Evolutionary conservation across 2,888 invertebrate genomes (phyloP).

Genomic region (Formica aserva): DNA sequence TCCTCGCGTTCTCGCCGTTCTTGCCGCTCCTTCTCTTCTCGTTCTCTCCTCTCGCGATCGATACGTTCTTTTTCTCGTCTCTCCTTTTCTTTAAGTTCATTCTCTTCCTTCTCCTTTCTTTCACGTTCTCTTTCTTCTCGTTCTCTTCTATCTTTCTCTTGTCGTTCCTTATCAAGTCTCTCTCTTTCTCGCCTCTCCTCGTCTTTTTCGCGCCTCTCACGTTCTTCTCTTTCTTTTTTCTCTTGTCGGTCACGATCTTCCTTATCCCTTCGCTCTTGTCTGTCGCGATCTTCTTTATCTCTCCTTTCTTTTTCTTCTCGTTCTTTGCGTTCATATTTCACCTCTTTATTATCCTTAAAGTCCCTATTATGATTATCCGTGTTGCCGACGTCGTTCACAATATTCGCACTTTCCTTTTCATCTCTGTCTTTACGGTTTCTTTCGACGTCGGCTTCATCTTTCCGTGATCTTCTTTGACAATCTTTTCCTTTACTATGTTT

Average conservation of each 20-base stretch:
- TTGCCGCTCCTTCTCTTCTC: constrained; percentile 78
- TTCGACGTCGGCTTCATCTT: constrained; percentile 78
- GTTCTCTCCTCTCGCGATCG: constrained; percentile 78
- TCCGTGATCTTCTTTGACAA: constrained; percentile 80
- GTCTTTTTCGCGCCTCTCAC: constrained; percentile 80
- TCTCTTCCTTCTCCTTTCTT: constrained; percentile 81
- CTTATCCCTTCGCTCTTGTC: constrained; percentile 77
- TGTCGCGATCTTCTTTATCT: constrained; percentile 79
- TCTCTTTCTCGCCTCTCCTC: constrained; percentile 82
- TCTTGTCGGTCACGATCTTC: constrained; percentile 79
- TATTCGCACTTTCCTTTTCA: constrained; percentile 69
- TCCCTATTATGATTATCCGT: constrained; percentile 72
- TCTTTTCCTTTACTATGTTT: constrained; percentile 84
- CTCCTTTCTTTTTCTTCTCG: constrained; percentile 77
- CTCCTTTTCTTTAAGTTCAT: constrained; percentile 81
- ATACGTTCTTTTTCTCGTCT: constrained; percentile 81
- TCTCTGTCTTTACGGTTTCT: constrained; percentile 79
- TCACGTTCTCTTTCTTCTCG: constrained; percentile 81
- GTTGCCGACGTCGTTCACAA: constrained; percentile 66
- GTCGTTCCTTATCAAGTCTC: constrained; percentile 81
- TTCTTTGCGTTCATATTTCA: constrained; percentile 79
- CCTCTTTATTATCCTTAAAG: constrained; percentile 75
- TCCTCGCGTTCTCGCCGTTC: constrained; percentile 78
- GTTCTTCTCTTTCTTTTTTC: constrained; percentile 79
- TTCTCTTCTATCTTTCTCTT: constrained; percentile 81